Evolutionary conservation across 2,113 vertebrate species (phyloP).

Genomic region (Stomatorhinus ivindoensis): DNA sequence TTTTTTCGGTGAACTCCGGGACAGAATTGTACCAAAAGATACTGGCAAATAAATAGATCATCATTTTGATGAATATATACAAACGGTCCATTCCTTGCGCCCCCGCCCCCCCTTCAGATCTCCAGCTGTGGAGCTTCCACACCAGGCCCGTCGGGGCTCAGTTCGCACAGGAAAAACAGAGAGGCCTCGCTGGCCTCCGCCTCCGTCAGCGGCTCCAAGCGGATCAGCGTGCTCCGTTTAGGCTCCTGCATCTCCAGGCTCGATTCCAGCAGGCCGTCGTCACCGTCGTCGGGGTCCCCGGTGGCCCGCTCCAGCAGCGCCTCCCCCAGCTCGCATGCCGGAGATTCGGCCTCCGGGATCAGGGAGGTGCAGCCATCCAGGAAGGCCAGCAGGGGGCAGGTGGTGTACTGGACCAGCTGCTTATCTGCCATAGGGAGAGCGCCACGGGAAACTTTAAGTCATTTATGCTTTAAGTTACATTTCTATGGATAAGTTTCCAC

Average conservation of each 20-base stretch:
- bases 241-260: constrained; percentile 50
- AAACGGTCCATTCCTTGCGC: constrained; percentile 34
- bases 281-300: not conserved
- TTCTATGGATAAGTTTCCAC: not conserved
- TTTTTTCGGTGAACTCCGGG: not conserved
- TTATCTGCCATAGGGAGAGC: constrained; percentile 60
- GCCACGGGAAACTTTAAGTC: not conserved
- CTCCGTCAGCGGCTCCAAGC: constrained; percentile 84
- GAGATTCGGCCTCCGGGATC: constrained; percentile 43
- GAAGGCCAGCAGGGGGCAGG: constrained; percentile 81
- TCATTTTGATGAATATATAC: constrained; percentile 70
- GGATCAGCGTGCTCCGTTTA: constrained; percentile 76
- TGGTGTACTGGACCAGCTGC: constrained; percentile 88
- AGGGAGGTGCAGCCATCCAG: constrained; percentile 72
- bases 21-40: constrained; percentile 38
- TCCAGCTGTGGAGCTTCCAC: constrained; percentile 65
- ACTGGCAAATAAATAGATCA: constrained; percentile 67
- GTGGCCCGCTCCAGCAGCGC: constrained; percentile 42
- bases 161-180: constrained; percentile 87
- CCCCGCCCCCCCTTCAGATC: constrained; percentile 43
- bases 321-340: constrained; percentile 31
- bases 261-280: constrained; percentile 51
- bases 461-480: not conserved
- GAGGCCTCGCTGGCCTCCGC: constrained; percentile 83
- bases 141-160: constrained; percentile 61